Evolutionary conservation across 1,140 invertebrate species (phyloP), one percentile per base, ranked within the genome.

Genomic region (Drosophila bocqueti): DNA sequence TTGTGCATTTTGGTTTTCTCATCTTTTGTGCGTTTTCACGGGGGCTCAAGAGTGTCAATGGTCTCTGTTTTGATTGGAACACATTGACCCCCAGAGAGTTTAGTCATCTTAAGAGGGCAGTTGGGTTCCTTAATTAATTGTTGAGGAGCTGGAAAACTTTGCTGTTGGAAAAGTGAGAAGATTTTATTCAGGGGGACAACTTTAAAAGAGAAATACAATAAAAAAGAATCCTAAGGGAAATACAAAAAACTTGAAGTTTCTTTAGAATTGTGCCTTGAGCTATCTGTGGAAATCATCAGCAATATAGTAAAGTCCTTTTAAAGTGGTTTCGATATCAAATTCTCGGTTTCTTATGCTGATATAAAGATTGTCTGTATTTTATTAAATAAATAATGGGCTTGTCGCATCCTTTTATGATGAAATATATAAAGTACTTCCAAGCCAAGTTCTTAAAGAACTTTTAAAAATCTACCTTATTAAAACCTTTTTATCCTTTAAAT

Each of bases 71-170:
- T 72, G 73, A 82, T 79, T 65, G 52, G 46, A 34, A 67, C 62
- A 74, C 63, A 76, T 84, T 83, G 81, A 83, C 81, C 81, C 81
- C 65, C 62, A 61, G 61, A 52, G 79, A 71, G 68, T 76, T 69
- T 61, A 42, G 60, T 76, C 74, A 42, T 76, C 60, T 73, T 73
- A 54, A 63, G 38, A 40, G 31, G 47, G 54, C 36, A 68, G 45
- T 68, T 68, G 64, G 64, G 64, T 69, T 47, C 15, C 42, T 71
- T 54, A 71, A 71, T 67, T 68, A 54, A 71, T 68, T 55, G 49
- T 57, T 29, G 34, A 38, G 24, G 24, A 36, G 61, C 24, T 49
- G 31, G 10, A 43, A 67, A 46, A 43, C 8, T 43, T 16, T 4
- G 31, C 13, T 10, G 21, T 10, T 29, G 40, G 9, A 11, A 47